phyloP scores from a whole-genome alignment of 2,888 invertebrate species.

The Tetranychus piercei region DNA sequence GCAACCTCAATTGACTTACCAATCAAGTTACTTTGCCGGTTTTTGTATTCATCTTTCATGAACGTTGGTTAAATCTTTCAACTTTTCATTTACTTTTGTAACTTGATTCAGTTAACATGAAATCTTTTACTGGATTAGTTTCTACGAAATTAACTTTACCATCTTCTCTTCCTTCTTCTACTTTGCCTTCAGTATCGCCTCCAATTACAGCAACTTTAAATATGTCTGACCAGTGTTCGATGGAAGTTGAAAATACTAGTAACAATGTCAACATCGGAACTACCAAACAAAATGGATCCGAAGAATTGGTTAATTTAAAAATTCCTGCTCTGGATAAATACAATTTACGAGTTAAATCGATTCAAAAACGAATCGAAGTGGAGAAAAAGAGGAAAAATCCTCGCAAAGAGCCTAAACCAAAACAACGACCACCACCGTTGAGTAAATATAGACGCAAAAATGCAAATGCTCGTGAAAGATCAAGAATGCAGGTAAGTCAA shows the following conservation, averaged over 20 bases:
- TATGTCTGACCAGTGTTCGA: background rate
- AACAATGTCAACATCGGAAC: background rate
- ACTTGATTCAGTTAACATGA: background rate
- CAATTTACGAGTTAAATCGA: slow-evolving; percentile 47
- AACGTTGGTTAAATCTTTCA: background rate
- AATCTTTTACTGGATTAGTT: background rate
- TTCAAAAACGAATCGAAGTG: slow-evolving; percentile 35
- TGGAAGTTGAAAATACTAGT: background rate
- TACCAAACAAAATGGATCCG: background rate
- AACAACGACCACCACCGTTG: slow-evolving; percentile 41
- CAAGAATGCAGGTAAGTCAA: slow-evolving; percentile 47
- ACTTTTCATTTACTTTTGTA: background rate
- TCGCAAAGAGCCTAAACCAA: slow-evolving; percentile 30
- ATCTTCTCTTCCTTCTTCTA: background rate
- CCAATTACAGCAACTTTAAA: background rate
- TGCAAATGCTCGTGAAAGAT: slow-evolving; percentile 68
- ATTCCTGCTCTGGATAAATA: slow-evolving; percentile 35
- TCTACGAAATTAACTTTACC: background rate
- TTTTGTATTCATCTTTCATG: background rate
- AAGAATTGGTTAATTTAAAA: background rate
- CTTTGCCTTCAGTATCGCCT: background rate
- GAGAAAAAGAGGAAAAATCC: slow-evolving; percentile 30
- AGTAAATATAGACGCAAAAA: slow-evolving; percentile 76
- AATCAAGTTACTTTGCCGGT: background rate
- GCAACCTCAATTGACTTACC: background rate